Base-by-base conservation (phyloP, 2,888 invertebrate species). In the Rhamnusium bicolor region DNA sequence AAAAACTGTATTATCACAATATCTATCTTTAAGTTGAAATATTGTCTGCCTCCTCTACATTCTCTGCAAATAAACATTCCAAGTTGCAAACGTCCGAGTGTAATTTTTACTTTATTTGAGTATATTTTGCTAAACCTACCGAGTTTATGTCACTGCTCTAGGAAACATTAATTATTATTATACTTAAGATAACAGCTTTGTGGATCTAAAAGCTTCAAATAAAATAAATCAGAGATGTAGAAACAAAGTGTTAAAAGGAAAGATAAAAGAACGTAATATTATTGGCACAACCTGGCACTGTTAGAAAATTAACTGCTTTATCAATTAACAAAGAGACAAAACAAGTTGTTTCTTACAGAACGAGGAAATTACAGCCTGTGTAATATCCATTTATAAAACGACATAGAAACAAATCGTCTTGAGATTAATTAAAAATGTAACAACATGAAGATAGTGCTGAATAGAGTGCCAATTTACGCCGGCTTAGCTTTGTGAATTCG, bases 261-360 rank as follows among this genome's bases (percentile, higher is more conserved):
- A 58, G 58, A 58, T 58, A 58, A 51, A 58, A 29, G 21, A 58
- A 58, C 18, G 32, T 24, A 58, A 16, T 58, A 58, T 29, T 32
- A 58, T 29, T 14, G 12, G 58, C 56, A 56, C 56, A 18, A 7
- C 54, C 54, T 54, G 8, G 21, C 56, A 18, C 18, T 18, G 58
- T 58, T 29, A 29, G 58, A 32, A 58, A 58, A 58, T 58, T 27
- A 58, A 58, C n/a, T 58, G 58, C 29, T 58, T 58, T 29, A 14
- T 58, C 16, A 58, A 58, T 58, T 32, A 58, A 58, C 58, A 58
- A 58, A 58, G 58, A 58, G 58, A 29, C 58, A 58, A 58, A 58
- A 58, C 58, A 32, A 58, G 58, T 10, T 12, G 58, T 29, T 58
- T 16, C 29, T 58, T 58, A 27, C 29, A 58, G 40, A n/a, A n/a